Evolutionary conservation across 30 jellyfish, hydroid and myxozoan species (phyloP), one percentile per base, ranked within the genome.

Genomic region (Chrysaora quinquecirrha): DNA sequence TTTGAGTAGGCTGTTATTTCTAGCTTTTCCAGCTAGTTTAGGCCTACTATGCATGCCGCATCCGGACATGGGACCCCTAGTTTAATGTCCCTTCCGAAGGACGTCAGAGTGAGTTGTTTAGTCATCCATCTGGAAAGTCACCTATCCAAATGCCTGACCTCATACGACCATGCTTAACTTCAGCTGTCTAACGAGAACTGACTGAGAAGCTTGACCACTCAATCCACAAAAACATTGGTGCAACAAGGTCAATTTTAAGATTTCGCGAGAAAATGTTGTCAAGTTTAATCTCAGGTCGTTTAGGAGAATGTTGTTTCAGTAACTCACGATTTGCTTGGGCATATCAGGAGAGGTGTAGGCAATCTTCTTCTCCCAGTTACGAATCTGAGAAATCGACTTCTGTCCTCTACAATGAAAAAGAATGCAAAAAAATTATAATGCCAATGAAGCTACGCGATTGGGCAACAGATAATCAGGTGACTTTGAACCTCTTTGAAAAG

Each of bases 311-410:
- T n/a, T n/a, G 16, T 22, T 43, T 43, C 12, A 43, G 58, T 16
- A 2, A 74, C 97, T 76, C 47, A 90, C 97, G 94, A 77, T 90
- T 84, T 84, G 70, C 97, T 75, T 10, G 87, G 82, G 28, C 94
- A 58, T 25, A 90, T 84, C 72, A 82, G 82, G 29, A 90, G 81
- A 16, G 97, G 97, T 10, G 97, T 84, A 18, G 97, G 97, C 24
- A 90, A 80, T 30, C 97, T 93, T 50, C 97, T 80, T 43, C 97
- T 62, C 24, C 97, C 97, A 7, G 97, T 90, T 20, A 90, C 97
- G 48, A 90, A 90, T 25, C 97, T 71, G 10, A 90, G 94, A 54
- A 90, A 90, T 31, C 97, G 88, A 63, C 97, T 90, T 33, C 97
- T 54, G 87, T 90, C 97, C 38, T 90, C 97, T 90, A 30, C 29